Base-by-base conservation (phyloP, 2,797 vertebrate species). In the Siniperca scherzeri region DNA sequence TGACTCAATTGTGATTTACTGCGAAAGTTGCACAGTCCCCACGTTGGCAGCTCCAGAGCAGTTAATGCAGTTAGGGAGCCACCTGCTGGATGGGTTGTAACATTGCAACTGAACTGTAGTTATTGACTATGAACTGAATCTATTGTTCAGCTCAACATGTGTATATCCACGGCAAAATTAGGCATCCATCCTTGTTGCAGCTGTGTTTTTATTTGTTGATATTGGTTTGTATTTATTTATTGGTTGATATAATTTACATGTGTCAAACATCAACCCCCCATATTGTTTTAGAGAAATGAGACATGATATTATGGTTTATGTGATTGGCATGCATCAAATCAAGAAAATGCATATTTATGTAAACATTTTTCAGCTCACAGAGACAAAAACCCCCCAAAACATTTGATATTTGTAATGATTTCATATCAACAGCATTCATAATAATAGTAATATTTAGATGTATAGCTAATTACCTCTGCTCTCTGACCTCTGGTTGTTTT, bases 21-120 rank as follows among this genome's bases (percentile, higher is more conserved):
- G 19, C 11, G 14, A 71, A 70, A 33, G 13, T 19, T 38, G n/a
- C 42, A 22, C 1, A 21, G 4, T 55, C 11, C 16, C 17, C 2
- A 2, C 3, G 3, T 0, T 0, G 4, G 38, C 59, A 50, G 59
- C 52, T 42, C 1, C 27, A 2, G 42, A 55, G 40, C 38, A 10
- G 72, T 65, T 7, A 1, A 46, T 85, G 83, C 64, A 60, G 56
- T 78, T 36, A 84, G 74, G 53, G 78, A 25, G 84, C 91, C 95
- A 87, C 76, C 94, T 95, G 78, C 75, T 93, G 96, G 93, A 73
- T 4, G 6, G 44, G 10, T 4, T 9, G 0, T 65, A 61, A 68
- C 57, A 87, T 62, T 83, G 27, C 85, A 85, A 1, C 27, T 78
- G 4, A 50, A 60, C 19, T 74, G 44, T n/a, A 38, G 53, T 1